phyloP scores from a whole-genome alignment of 2,797 vertebrate species.

The Hozukius guyotensis region DNA sequence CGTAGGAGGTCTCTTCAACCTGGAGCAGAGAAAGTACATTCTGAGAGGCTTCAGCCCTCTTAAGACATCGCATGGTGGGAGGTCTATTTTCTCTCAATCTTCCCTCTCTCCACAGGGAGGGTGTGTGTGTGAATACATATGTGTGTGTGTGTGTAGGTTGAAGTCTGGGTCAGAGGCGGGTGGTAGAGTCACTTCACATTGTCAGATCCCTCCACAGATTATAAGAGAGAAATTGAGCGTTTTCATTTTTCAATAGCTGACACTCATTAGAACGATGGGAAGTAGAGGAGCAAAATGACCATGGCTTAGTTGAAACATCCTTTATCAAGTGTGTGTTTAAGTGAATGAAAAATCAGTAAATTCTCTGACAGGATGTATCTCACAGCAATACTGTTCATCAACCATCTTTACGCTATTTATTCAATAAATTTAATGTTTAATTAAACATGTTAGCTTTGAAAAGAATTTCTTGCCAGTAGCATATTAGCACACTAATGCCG shows the following conservation, averaged over 20 bases:
- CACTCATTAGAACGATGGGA: conserved; percentile 5
- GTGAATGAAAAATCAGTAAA: not conserved
- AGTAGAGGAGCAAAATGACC: conserved; percentile 9
- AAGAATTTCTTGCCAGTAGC: not conserved
- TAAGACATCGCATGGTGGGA: conserved; percentile 58
- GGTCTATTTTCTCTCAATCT: conserved; percentile 70
- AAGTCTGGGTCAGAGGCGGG: conserved; percentile 43
- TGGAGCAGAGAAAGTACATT: conserved; percentile 48
- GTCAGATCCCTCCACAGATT: conserved; percentile 49
- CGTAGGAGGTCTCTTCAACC: conserved; percentile 51
- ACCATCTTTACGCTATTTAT: not conserved
- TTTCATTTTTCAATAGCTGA: conserved; percentile 25
- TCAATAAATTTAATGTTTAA: not conserved
- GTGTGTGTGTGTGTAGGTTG: conserved; percentile 34
- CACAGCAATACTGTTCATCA: not conserved
- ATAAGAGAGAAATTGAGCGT: conserved; percentile 17
- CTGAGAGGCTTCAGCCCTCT: conserved; percentile 63
- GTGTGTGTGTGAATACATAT: not conserved
- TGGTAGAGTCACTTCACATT: conserved; percentile 50
- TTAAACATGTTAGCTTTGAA: not conserved
- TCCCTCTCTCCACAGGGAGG: conserved; percentile 31
- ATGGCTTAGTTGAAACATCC: not conserved
- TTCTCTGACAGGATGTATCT: not conserved
- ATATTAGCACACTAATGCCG: not conserved
- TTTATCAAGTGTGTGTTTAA: not conserved